Evolutionary conservation across 2,888 invertebrate genomes (phyloP).

Genomic region (Leptura quadrifasciata): DNA sequence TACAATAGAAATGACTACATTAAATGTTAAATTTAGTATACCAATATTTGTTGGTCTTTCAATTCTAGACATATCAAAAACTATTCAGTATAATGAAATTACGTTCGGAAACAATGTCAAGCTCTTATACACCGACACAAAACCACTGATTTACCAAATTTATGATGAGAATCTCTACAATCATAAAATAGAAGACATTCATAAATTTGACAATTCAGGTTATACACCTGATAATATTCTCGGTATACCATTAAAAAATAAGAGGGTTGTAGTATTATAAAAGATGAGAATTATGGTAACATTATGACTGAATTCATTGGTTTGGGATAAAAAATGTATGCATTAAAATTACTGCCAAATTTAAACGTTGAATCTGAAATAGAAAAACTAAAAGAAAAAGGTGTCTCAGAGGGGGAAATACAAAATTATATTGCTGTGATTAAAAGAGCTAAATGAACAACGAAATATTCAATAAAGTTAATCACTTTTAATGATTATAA

Average conservation of each 20-base stretch:
- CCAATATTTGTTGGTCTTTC: conserved; percentile 59
- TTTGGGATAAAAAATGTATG: conserved; percentile 55
- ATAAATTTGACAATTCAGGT: conserved; percentile 59
- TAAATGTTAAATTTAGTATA: conserved; percentile 52
- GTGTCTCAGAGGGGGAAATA: background rate
- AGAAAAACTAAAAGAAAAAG: conserved; percentile 10
- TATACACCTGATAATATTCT: conserved; percentile 61
- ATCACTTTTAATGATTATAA: no score
- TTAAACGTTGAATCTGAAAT: background rate
- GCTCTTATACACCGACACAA: conserved; percentile 49
- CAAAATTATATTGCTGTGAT: background rate
- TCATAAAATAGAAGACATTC: conserved; percentile 46
- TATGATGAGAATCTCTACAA: conserved; percentile 44
- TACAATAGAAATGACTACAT: conserved; percentile 50
- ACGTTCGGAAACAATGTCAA: conserved; percentile 44
- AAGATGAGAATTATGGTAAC: conserved; percentile 65
- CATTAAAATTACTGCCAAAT: background rate
- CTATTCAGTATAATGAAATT: conserved; percentile 53
- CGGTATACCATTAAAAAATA: conserved; percentile 61
- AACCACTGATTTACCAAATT: conserved; percentile 46
- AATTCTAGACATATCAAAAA: conserved; percentile 59
- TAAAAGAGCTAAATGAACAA: background rate
- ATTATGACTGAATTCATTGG: conserved; percentile 64
- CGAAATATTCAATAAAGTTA: no score
- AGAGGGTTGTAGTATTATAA: conserved; percentile 65